Base-by-base conservation (phyloP, 2,113 vertebrate genomes). In the Elachura formosa region DNA sequence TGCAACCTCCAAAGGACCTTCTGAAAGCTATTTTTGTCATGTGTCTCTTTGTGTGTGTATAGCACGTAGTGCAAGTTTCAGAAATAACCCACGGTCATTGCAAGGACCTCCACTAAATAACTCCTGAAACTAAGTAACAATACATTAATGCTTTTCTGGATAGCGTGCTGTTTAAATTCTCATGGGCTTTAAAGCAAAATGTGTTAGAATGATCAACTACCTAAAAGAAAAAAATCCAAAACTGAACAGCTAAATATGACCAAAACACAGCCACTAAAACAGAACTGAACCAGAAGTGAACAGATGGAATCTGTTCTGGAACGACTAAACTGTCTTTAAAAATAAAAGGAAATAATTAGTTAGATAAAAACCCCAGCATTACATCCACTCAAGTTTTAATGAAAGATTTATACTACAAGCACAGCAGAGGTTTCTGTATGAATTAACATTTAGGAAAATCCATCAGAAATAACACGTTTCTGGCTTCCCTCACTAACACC, bases 311-410 rank as follows among this genome's bases (percentile, higher is more conserved):
- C 54, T 59, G 54, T 52, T 86, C 72, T 77, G 54, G 45, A 96
- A 85, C 87, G 59, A 94, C 78, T 91, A 89, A 90, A 92, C 43
- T 14, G 40, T 46, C 56, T 77, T 82, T 85, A 84, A 87, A 96
- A 93, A 80, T 46, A 80, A 84, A 93, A 91, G 62, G 78, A 87
- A 94, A 84, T 71, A 92, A 72, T 83, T 83, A 73, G 59, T 91
- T 93, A 87, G 14, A 38, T 62, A 89, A 93, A 93, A 12, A 5
- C 18, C 21, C 25, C 23, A 61, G 29, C 5, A 6, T 45, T 43
- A 64, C 34, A 75, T 52, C 12, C 74, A 72, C 84, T 80, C 38
- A 46, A 78, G 33, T 89, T 73, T 49, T 81, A 84, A 84, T 82
- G 81, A 68, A 84, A 92, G 41, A 79, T 85, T 91, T 69, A 78